These are phyloP conservation scores for Lepisosteus oculatus DNA, from an alignment of 2,113 vertebrate species.

Conservation along the genomic window DNA sequence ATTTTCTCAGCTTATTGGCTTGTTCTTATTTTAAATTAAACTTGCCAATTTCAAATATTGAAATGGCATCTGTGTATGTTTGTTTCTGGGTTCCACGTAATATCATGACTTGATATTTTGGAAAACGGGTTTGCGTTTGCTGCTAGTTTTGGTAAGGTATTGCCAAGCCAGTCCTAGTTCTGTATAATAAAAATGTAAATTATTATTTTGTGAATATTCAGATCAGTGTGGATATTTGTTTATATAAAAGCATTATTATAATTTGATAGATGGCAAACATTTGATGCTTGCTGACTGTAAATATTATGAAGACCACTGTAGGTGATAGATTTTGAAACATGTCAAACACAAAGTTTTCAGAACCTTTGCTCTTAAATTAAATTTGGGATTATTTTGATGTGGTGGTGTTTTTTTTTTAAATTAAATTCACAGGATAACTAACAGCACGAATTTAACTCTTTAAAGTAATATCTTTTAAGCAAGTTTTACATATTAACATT, in stretches of 20 bases:
- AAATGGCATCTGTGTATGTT: constrained; percentile 92
- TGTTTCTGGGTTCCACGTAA: constrained; percentile 86
- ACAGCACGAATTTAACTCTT: no score
- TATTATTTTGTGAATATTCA: background rate
- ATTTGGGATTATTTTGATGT: no score
- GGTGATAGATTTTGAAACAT: background rate
- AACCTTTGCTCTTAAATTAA: background rate
- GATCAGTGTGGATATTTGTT: background rate
- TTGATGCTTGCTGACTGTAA: no score
- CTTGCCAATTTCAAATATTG: constrained; percentile 97
- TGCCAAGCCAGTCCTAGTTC: constrained; percentile 14
- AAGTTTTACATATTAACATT: no score
- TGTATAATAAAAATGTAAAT: constrained; percentile 1
- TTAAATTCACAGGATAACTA: no score
- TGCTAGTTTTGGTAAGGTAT: constrained; percentile 72
- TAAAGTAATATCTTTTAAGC: no score
- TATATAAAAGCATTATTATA: no score
- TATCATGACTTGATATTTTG: constrained; percentile 84
- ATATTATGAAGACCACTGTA: no score
- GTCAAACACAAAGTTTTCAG: background rate
- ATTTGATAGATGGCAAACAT: no score
- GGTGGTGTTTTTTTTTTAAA: no score
- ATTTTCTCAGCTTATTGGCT: constrained; percentile 97
- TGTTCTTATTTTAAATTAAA: constrained; percentile 97
- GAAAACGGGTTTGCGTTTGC: constrained; percentile 71